Evolutionary conservation across 2,113 vertebrate species (phyloP), one percentile per base, ranked within the genome.

Genomic region (Trogon surrucura): DNA sequence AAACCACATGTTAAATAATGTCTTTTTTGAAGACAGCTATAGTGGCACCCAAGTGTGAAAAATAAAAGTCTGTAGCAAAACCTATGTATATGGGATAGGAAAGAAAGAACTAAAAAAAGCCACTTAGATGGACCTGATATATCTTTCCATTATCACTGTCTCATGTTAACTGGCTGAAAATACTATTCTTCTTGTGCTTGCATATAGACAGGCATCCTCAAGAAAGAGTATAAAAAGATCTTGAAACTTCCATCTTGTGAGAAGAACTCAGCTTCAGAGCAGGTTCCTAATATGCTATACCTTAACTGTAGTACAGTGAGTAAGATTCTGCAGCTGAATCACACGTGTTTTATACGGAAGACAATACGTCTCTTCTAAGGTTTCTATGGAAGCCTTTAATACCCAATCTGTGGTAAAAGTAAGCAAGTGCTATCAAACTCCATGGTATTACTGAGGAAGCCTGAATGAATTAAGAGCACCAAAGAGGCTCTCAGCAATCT

Each of bases 1-100:
- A 60, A 36, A n/a, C 0, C 8, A 29, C 7, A 54, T 0, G 0
- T 17, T n/a, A 79, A 85, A 69, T 60, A n/a, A 65, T 15, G 5
- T 7, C 1, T 27, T 34, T n/a, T 84, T 65, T 19, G 16, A 57
- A 54, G 81, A 26, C 7, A 61, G 26, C 21, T 67, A 16, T 13
- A 9, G 44, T 32, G 20, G 23, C 8, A 60, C 9, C 16, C 16
- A 61, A 67, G 12, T n/a, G 21, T 41, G 41, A 30, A 57, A 83
- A 53, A 41, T 41, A 91, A 54, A 58, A 41, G 30, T 26, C 36
- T 57, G 38, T 11, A 81, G n/a, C 26, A 84, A 91, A 91, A 66
- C 2, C 3, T 23, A 62, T 15, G 10, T 44, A 30, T 41, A 44
- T 29, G 34, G 27, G 29, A 53, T 13, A 75, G 9, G 8, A n/a